These are phyloP conservation scores for Apodemia mormo DNA, from an alignment of 2,888 invertebrate species.

Conservation along the genomic window DNA sequence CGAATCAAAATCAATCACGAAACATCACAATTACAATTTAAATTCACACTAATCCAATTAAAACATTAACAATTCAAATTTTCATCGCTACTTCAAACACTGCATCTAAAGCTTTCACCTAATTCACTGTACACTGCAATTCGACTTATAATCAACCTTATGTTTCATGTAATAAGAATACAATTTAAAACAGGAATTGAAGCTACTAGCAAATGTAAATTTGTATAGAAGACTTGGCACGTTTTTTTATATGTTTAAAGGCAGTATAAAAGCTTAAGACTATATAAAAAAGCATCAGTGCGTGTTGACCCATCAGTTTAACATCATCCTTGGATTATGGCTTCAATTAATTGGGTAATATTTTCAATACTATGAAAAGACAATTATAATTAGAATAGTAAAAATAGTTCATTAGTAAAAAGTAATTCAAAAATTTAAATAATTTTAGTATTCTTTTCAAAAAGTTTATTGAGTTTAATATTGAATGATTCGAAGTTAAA, in stretches of 20 bases:
- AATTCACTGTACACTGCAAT: not conserved
- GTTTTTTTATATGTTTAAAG: constrained; percentile 68
- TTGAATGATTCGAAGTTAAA: too few relatives aligned
- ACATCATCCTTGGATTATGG: constrained; percentile 48
- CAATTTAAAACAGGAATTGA: not conserved
- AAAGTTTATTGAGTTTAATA: too few relatives aligned
- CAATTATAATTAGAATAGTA: not conserved
- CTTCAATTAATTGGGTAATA: constrained; percentile 64
- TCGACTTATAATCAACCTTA: constrained; percentile 36
- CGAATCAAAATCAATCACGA: constrained; percentile 1
- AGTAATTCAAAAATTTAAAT: too few relatives aligned
- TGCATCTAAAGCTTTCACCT: constrained; percentile 6
- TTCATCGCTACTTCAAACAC: constrained; percentile 12
- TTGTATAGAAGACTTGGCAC: constrained; percentile 53
- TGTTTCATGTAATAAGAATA: constrained; percentile 25
- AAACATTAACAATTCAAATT: constrained; percentile 14
- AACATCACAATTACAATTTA: constrained; percentile 3
- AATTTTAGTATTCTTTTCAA: too few relatives aligned
- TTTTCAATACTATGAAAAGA: constrained; percentile 30
- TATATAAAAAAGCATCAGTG: constrained; percentile 55
- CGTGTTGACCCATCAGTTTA: constrained; percentile 53
- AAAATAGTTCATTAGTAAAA: too few relatives aligned
- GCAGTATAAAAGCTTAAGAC: constrained; percentile 69
- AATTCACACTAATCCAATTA: constrained; percentile 9
- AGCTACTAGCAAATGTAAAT: constrained; percentile 39